These are phyloP conservation scores for Eudasyphora cyanicolor DNA, from an alignment of 2,888 invertebrate species.

Conservation along the genomic window DNA sequence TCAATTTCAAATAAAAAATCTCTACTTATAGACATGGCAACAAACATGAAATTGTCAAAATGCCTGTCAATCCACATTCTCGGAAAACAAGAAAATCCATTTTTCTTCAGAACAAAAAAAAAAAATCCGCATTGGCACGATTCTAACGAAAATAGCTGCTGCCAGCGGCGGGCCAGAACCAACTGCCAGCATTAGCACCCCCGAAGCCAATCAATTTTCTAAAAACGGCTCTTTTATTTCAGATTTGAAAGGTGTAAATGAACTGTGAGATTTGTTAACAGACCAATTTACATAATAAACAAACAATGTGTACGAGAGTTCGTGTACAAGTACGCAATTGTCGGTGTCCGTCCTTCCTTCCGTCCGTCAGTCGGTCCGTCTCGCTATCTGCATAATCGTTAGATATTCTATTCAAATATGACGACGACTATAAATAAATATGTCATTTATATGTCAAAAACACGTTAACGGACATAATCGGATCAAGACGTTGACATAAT, in stretches of 20 bases:
- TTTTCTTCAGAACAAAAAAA: too few species aligned
- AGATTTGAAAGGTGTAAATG: conserved; percentile 62
- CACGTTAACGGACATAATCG: conserved; percentile 68
- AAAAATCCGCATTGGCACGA: not conserved
- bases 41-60: conserved; percentile 15
- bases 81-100: not conserved
- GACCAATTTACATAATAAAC: conserved; percentile 50
- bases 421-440: conserved; percentile 56
- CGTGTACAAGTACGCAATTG: not conserved
- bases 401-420: conserved; percentile 6
- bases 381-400: not conserved
- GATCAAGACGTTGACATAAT: conserved; percentile 71
- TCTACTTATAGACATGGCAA: not conserved
- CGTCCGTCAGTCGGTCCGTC: not conserved
- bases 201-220: conserved; percentile 36
- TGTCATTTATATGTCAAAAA: conserved; percentile 59
- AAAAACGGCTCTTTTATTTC: conserved; percentile 24
- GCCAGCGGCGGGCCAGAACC: not conserved
- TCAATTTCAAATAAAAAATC: not conserved
- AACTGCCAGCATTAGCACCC: not conserved
- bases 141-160: not conserved
- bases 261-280: conserved; percentile 60
- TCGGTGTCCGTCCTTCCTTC: not conserved
- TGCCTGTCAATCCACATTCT: not conserved
- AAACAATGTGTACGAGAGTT: conserved; percentile 19